Conservation (phyloP, 2,888 invertebrate genomes). For the Cremastobaeus sp. region DNA sequence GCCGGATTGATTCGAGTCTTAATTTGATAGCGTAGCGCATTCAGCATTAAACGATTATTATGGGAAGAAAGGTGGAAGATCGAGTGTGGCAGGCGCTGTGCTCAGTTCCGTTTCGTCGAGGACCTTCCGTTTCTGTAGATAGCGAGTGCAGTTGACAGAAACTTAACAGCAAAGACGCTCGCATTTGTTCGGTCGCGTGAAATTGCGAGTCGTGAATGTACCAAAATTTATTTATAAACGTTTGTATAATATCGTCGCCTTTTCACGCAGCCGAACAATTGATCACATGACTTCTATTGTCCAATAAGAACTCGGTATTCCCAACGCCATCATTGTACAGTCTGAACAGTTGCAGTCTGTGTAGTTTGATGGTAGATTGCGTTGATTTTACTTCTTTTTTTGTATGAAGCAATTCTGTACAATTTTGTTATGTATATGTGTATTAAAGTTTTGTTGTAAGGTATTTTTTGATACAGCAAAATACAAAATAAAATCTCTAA, state of each 20-base stretch:
- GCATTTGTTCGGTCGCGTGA: conserved; percentile 57
- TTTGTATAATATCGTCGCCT: conserved; percentile 14
- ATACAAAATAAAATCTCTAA: conserved; percentile 41
- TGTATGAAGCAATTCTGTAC: conserved; percentile 21
- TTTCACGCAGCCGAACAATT: conserved; percentile 13
- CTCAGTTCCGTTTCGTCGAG: conserved; percentile 20
- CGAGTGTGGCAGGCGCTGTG: conserved; percentile 9
- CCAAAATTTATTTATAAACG: conserved; percentile 46
- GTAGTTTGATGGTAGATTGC: conserved; percentile 43
- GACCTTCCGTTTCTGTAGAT: conserved; percentile 32
- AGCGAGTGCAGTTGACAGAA: conserved; percentile 55
- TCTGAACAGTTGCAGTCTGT: conserved; percentile 15
- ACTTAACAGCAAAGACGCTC: conserved; percentile 44
- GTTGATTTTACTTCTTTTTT: conserved; percentile 17
- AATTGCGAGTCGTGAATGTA: conserved; percentile 12
- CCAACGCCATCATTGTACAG: conserved; percentile 33
- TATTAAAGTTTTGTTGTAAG: conserved; percentile 44
- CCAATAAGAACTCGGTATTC: conserved; percentile 5
- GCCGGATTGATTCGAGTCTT: conserved; percentile 24
- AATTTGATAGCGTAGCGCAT: conserved; percentile 29
- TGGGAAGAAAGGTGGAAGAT: not conserved
- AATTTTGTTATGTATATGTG: conserved; percentile 45
- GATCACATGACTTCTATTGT: conserved; percentile 7
- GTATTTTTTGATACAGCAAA: conserved; percentile 44
- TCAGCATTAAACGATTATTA: conserved; percentile 18